Base-by-base conservation (phyloP, 2,113 vertebrate genomes). In the Phainopepla nitens region DNA sequence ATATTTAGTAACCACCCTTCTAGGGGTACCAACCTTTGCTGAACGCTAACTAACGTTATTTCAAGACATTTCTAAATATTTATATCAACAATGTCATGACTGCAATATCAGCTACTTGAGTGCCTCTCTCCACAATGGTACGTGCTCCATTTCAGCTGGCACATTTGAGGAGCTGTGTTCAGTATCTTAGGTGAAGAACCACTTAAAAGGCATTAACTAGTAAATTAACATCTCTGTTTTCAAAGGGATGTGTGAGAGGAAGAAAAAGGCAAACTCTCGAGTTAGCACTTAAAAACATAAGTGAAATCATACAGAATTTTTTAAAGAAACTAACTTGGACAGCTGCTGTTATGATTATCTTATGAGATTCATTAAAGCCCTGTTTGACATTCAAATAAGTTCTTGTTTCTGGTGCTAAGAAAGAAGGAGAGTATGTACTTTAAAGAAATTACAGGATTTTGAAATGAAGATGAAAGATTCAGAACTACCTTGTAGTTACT, bases 301-400 rank as follows among this genome's bases (percentile, higher is more conserved):
- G 64, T 69, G 89, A 92, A 86, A 96, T 94, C 93, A 97, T 91
- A 92, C 42, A 91, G 96, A 95, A 96, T 95, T 96, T 96, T 97
- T 97, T 66, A 96, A 60, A 94, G 94, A 96, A 95, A 95, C 94
- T 97, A 97, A 97, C 90, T 96, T 91, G 91, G 95, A 95, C 91
- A 96, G 94, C 81, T 97, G 81, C 90, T 96, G 82, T 94, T 84
- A 50, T 66, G 85, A 93, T 93, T 92, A 94, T 95, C 85, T 95
- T 92, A 93, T 61, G 94, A 92, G 91, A 95, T 89, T 96, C 94
- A 94, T 95, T 95, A 95, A 86, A 73, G 66, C 44, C 68, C 75
- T 94, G 85, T 95, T 85, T 97, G 91, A 97, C 94, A 94, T 95
- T 97, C 75, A 96, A 95, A 64, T 89, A 96, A 92, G 60, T 90